Evolutionary conservation across 2,797 vertebrate genomes (phyloP).

Genomic region (Cygnus olor): DNA sequence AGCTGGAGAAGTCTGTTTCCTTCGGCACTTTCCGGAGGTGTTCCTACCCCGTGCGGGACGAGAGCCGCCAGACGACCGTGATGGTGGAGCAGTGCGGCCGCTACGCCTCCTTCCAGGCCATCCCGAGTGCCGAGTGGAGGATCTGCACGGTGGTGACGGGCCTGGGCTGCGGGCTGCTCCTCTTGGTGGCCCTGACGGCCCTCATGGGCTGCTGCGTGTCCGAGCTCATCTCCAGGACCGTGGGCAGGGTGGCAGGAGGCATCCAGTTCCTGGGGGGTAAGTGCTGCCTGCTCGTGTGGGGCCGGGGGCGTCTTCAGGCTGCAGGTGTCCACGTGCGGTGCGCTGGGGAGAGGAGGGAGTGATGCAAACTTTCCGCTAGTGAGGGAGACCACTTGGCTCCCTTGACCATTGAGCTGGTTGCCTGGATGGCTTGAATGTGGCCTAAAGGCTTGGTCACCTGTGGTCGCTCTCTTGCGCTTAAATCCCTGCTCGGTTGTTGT

Average conservation of each 20-base stretch:
- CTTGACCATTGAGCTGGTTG: fast-evolving
- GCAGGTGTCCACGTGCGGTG: fast-evolving
- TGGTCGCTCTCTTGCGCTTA: not conserved
- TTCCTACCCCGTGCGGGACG: conserved; percentile 93
- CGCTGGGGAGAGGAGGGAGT: not conserved
- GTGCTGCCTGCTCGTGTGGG: conserved; percentile 47
- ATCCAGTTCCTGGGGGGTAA: conserved; percentile 97
- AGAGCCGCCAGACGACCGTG: conserved; percentile 89
- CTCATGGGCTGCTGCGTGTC: conserved; percentile 98
- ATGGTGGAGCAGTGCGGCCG: conserved; percentile 98
- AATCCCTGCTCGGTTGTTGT: not conserved
- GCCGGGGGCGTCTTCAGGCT: not conserved
- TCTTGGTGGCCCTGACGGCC: conserved; percentile 93
- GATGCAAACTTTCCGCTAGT: not conserved
- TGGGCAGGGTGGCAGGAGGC: conserved; percentile 94
- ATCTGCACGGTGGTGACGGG: conserved; percentile 96
- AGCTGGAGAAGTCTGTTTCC: conserved; percentile 94
- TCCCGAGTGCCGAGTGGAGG: conserved; percentile 94
- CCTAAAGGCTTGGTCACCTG: not conserved
- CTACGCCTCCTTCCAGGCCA: conserved; percentile 94
- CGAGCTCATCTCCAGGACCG: conserved; percentile 94
- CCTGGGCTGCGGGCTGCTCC: conserved; percentile 93
- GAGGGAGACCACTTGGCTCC: not conserved
- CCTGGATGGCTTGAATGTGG: not conserved
- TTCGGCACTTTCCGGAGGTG: conserved; percentile 97